Conservation (phyloP, 30 jellyfish, hydroid and myxozoan species). For the Turritopsis rubra region DNA sequence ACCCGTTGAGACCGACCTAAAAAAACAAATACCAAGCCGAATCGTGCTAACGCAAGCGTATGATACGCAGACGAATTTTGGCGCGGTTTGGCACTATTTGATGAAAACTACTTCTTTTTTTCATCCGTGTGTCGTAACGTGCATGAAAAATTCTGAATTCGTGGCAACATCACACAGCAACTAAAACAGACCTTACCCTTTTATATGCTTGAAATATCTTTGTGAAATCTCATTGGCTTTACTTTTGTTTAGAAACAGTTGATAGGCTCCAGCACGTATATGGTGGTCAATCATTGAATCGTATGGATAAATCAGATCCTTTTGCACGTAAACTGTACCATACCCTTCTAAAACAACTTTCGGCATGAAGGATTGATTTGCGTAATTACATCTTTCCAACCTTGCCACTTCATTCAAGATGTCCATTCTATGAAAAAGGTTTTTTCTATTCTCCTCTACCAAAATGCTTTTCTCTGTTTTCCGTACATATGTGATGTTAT, state of each 20-base stretch:
- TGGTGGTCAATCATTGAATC: conserved; percentile 23
- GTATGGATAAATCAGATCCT: conserved; percentile 52
- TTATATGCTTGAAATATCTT: conserved; percentile 1
- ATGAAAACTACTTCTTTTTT: no score
- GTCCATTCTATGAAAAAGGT: background rate
- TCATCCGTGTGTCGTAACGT: no score
- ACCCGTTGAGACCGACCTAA: no score
- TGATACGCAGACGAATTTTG: no score
- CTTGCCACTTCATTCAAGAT: background rate
- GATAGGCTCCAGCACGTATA: background rate
- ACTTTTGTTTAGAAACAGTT: background rate
- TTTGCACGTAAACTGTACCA: conserved; percentile 49
- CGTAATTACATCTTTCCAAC: conserved; percentile 48
- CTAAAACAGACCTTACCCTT: no score
- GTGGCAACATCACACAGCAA: no score
- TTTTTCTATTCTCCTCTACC: background rate
- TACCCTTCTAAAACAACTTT: conserved; percentile 20
- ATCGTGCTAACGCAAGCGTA: no score
- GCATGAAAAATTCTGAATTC: no score
- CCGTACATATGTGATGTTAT: conserved; percentile 24
- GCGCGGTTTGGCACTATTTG: no score
- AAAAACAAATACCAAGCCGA: no score
- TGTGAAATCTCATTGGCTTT: conserved; percentile 20
- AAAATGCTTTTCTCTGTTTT: background rate
- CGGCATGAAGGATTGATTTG: conserved; percentile 38